These are phyloP conservation scores for Philantomba maxwellii DNA, from an alignment of 2,113 vertebrate genomes.

Conservation along the genomic window DNA sequence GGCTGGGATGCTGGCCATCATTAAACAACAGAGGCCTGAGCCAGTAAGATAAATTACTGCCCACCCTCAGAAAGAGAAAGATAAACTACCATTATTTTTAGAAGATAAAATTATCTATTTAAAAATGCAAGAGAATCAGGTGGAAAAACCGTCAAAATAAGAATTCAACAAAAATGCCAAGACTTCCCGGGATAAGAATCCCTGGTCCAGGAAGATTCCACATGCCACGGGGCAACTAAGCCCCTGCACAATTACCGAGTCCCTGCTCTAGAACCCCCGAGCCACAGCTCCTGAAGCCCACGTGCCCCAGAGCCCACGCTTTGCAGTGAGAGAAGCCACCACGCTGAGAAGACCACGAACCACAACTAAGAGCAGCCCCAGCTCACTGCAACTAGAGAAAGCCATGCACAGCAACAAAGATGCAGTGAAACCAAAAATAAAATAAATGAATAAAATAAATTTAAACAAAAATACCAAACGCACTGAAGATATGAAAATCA, in stretches of 20 bases:
- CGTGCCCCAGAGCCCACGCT: neutral
- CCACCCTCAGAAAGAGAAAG: neutral
- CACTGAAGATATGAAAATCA: neutral
- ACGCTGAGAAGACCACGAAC: neutral
- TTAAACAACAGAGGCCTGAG: neutral
- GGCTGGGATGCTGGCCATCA: neutral
- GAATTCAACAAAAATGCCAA: neutral
- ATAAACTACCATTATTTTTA: neutral
- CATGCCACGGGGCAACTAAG: neutral
- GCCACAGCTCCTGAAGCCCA: neutral
- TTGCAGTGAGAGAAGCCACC: neutral
- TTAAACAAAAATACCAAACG: neutral
- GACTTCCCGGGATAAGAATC: neutral
- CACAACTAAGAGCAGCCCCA: neutral
- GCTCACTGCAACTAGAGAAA: neutral
- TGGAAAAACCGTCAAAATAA: neutral
- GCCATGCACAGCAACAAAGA: neutral
- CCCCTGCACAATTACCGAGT: neutral
- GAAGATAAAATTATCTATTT: neutral
- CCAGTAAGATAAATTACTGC: neutral
- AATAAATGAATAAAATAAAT: neutral
- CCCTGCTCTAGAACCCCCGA: fast-evolving
- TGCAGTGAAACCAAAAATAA: neutral
- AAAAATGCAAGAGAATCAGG: neutral
- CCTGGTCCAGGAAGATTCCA: neutral